Evolutionary conservation across 1,140 invertebrate genomes (phyloP).

Genomic region (Rhyzopertha dominica): DNA sequence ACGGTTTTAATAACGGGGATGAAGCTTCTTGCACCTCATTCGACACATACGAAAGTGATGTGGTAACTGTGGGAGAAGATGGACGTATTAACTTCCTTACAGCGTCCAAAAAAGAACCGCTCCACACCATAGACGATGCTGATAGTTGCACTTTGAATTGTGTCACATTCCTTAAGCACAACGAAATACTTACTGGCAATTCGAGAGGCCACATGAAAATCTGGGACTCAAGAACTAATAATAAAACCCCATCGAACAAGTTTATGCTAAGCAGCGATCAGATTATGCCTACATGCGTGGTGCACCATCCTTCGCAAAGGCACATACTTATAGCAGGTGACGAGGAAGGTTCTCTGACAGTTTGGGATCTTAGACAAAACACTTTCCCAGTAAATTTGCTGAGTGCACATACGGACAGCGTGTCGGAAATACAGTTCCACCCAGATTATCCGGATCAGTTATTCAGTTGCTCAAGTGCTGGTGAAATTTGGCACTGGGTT

Average conservation of each 20-base stretch:
- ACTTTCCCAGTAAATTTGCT: conserved; percentile 74
- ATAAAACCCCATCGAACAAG: conserved; percentile 54
- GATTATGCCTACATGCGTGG: conserved; percentile 64
- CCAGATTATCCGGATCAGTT: conserved; percentile 75
- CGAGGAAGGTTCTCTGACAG: conserved; percentile 74
- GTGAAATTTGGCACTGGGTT: conserved; percentile 85
- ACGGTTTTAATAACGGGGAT: conserved; percentile 56
- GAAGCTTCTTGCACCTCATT: conserved; percentile 62
- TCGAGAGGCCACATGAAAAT: conserved; percentile 80
- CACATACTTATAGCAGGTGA: conserved; percentile 79
- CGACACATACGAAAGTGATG: conserved; percentile 63
- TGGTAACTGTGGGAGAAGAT: conserved; percentile 78
- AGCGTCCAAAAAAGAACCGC: conserved; percentile 44
- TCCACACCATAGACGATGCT: conserved; percentile 56
- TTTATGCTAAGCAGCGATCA: conserved; percentile 64
- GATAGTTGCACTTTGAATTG: conserved; percentile 77
- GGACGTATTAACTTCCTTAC: conserved; percentile 68
- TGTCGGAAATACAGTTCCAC: conserved; percentile 81
- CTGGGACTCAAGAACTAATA: conserved; percentile 68
- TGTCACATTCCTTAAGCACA: conserved; percentile 71
- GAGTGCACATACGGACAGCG: conserved; percentile 68
- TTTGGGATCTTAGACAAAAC: conserved; percentile 83
- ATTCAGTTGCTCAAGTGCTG: conserved; percentile 71
- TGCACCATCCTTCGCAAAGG: conserved; percentile 78
- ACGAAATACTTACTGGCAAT: conserved; percentile 78